phyloP scores from a whole-genome alignment of 2,113 vertebrate species.

The Halichoeres trimaculatus region DNA sequence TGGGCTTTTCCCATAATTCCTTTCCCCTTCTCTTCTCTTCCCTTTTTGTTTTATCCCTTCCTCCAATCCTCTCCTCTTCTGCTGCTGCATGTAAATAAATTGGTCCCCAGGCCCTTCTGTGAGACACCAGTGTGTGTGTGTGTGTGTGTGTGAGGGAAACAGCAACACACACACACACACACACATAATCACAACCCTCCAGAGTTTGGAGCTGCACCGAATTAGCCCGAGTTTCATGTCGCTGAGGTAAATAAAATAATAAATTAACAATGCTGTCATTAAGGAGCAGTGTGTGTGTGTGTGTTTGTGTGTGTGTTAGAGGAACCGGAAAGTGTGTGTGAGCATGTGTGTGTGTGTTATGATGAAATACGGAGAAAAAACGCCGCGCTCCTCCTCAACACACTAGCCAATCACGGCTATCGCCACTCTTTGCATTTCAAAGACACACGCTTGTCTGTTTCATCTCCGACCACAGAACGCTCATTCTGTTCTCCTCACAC shows the following conservation, averaged over 20 bases:
- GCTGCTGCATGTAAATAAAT: slow-evolving; percentile 84
- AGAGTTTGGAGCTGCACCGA: slow-evolving; percentile 54
- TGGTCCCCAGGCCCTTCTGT: slow-evolving; percentile 76
- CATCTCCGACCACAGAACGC: slow-evolving; percentile 69
- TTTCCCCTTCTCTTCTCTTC: slow-evolving; percentile 55
- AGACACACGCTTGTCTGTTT: slow-evolving; percentile 78
- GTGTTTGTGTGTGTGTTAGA: slow-evolving; percentile 23
- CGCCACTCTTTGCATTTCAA: slow-evolving; percentile 82
- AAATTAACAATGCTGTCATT: slow-evolving; percentile 69
- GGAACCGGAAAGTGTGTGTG: slow-evolving; percentile 17
- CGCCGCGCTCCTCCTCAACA: slow-evolving; percentile 58
- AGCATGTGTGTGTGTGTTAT: slow-evolving; percentile 50
- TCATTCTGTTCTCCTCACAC: slow-evolving; percentile 60
- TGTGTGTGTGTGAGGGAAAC: slow-evolving; percentile 3
- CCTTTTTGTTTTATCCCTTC: slow-evolving; percentile 64
- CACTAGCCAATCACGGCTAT: slow-evolving; percentile 67
- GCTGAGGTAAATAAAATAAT: slow-evolving; percentile 76
- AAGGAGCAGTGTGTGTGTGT: slow-evolving; percentile 44
- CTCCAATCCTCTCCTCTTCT: slow-evolving; percentile 62
- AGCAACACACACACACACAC: slow-evolving; percentile 35
- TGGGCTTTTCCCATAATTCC: slow-evolving; percentile 71
- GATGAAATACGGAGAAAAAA: slow-evolving; percentile 75
- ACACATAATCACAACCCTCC: slow-evolving; percentile 48
- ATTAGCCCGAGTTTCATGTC: slow-evolving; percentile 67
- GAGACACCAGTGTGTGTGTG: slow-evolving; percentile 24